Percentiles rank a stretch among this genome's conserved stretches.
Conservation (phyloP, 2,888 invertebrate genomes). For the Apodemia mormo region DNA sequence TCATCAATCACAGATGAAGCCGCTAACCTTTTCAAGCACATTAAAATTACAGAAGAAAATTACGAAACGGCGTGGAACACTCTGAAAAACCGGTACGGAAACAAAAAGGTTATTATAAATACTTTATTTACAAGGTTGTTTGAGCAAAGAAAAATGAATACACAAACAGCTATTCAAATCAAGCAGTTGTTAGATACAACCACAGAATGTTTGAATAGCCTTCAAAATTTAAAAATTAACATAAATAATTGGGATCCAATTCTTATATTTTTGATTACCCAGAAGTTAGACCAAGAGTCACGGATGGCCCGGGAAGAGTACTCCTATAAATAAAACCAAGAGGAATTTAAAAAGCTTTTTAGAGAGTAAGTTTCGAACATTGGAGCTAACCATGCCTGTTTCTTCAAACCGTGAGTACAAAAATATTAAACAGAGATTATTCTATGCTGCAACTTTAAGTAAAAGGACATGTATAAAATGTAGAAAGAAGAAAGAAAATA, state of each 20-base stretch:
- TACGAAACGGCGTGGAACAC: background rate
- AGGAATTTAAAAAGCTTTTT: background rate
- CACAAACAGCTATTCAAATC: background rate
- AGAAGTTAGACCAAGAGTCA: background rate
- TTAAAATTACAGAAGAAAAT: background rate
- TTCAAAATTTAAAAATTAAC: background rate
- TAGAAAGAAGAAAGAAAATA: no score
- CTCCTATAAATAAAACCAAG: background rate
- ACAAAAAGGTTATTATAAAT: background rate
- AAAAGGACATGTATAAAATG: background rate
- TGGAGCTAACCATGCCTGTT: background rate
- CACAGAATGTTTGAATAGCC: background rate
- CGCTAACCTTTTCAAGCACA: background rate
- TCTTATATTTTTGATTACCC: background rate
- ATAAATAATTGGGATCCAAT: constrained; percentile 1
- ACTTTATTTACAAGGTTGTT: background rate
- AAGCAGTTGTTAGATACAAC: background rate
- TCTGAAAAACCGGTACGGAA: background rate
- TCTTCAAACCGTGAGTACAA: background rate
- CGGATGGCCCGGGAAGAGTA: background rate
- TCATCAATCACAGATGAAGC: background rate
- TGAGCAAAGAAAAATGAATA: background rate
- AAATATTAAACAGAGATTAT: background rate
- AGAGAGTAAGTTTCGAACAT: background rate
- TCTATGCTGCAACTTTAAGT: background rate